Conservation (phyloP, 2,113 vertebrate species). For the Dromaius novaehollandiae region DNA sequence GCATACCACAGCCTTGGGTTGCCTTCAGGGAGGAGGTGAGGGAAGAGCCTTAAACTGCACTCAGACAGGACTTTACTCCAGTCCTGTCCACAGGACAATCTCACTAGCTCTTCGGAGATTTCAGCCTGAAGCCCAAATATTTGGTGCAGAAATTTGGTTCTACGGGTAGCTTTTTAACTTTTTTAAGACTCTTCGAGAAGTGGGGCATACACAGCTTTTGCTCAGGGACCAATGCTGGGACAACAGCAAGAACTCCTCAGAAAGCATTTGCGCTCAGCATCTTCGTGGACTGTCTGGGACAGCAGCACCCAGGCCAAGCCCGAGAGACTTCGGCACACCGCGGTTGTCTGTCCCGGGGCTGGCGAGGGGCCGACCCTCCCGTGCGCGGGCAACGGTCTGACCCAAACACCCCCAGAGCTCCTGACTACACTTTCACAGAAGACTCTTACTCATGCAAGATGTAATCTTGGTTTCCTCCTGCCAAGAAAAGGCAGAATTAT, state of each 20-base stretch:
- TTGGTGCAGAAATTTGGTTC: background rate
- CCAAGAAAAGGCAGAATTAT: rapidly evolving
- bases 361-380: background rate
- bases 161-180: background rate
- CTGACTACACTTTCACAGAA: background rate
- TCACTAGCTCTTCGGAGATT: rapidly evolving
- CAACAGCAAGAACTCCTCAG: background rate
- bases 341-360: background rate
- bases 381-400: rapidly evolving
- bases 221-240: background rate
- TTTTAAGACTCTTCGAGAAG: rapidly evolving
- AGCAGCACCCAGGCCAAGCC: background rate
- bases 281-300: background rate
- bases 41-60: background rate
- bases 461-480: background rate
- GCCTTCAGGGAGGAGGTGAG: background rate
- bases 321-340: background rate
- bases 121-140: background rate
- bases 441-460: rapidly evolving
- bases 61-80: background rate
- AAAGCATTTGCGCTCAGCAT: background rate
- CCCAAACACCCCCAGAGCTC: background rate
- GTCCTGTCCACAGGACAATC: background rate
- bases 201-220: rapidly evolving
- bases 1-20: background rate